A percentile compares a stretch with the other conserved stretches of the same genome.
Conservation (phyloP, 1,140 invertebrate species). For the Anagrus nilaparvatae region DNA sequence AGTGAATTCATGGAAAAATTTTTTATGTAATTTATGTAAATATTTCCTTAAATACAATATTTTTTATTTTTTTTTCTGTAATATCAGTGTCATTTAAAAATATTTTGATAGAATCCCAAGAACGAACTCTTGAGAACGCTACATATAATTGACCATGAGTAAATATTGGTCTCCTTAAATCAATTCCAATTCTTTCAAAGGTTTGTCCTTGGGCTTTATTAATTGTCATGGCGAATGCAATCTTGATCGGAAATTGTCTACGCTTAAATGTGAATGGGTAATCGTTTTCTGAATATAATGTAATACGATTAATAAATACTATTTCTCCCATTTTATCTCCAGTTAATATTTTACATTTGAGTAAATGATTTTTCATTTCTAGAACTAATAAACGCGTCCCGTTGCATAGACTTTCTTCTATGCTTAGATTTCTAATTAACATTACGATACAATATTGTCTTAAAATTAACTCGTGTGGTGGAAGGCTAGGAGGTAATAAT, state of each 20-base stretch:
- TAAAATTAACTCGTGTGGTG: background rate
- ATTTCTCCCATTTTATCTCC: background rate
- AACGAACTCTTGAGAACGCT: slow-evolving; percentile 1
- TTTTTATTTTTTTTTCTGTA: background rate
- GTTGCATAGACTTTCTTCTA: slow-evolving; percentile 1
- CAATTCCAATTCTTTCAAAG: background rate
- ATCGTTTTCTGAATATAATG: slow-evolving; percentile 1
- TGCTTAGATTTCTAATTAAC: too few relatives aligned
- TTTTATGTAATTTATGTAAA: too few relatives aligned
- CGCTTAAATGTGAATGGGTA: slow-evolving; percentile 10
- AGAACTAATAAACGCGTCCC: slow-evolving; percentile 2
- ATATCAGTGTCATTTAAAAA: background rate
- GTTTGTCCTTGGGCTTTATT: slow-evolving; percentile 15
- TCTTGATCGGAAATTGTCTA: slow-evolving; percentile 11
- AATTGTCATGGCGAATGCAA: slow-evolving; percentile 15
- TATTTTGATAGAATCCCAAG: slow-evolving; percentile 2
- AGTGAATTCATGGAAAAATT: too few relatives aligned
- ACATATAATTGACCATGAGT: slow-evolving; percentile 3
- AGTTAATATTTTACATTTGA: slow-evolving; percentile 1
- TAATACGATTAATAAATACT: slow-evolving; percentile 2
- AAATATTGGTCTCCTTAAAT: slow-evolving; percentile 2
- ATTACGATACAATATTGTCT: background rate
- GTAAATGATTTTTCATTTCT: slow-evolving; percentile 1
- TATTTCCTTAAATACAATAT: background rate
- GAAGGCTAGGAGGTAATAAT: background rate